Evolutionary conservation across 2,888 invertebrate species (phyloP), one percentile per base, ranked within the genome.

Genomic region (Drosophila aldrichi): DNA sequence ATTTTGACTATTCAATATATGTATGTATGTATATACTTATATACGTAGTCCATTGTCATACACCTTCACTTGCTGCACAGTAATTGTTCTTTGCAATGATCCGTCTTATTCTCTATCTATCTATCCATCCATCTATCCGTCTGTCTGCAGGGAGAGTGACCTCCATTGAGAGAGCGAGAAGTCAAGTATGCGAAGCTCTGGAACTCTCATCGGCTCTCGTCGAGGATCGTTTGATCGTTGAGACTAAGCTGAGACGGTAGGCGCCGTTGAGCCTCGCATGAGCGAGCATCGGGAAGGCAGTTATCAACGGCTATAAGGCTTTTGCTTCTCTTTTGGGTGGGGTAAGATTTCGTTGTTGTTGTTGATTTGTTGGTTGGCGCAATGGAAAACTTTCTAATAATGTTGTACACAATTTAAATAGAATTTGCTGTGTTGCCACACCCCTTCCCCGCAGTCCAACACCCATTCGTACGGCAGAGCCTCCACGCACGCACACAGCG

Each of bases 381-480:
- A 81, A 80, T 78, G 79, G 78, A 88, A 90, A 90, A 90, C 90
- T 90, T 92, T 91, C 91, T 91, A 91, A 91, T 91, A 91, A 91
- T 91, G 89, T 90, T 91, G 91, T 91, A 90, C 91, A 91, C 90
- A 92, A 89, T 91, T 91, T 92, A 91, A 91, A 91, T 92, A 91
- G 92, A 91, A 91, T 91, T 91, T 91, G 82, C 87, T 78, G 71
- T 70, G 78, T 63, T 74, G 70, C 44, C 49, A 56, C 60, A 44
- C 60, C 51, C 10, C 36, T 61, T 10, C 36, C 34, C 57, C 57
- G 48, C 54, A 22, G 51, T 36, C 52, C 10, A 22, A 14, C 36
- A 14, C 56, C 32, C 52, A 46, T 14, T 36, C 16, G 29, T 34
- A 7, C 16, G 12, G 40, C 41, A 25, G 56, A 62, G 29, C 41